Evolutionary conservation across 2,113 vertebrate species (phyloP).

Genomic region (Mormyrus iriodes): DNA sequence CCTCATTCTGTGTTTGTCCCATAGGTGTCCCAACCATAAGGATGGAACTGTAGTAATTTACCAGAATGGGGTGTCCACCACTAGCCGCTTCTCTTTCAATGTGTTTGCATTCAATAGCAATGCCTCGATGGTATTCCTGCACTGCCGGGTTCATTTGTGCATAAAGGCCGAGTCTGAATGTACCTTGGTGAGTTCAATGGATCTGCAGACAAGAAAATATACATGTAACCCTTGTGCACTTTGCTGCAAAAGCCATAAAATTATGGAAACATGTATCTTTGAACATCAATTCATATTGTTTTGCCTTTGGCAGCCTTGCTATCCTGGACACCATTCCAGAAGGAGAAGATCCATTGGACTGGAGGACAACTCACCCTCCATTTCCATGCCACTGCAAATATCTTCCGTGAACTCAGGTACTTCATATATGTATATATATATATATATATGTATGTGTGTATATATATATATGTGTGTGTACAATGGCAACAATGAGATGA

Average conservation of each 20-base stretch:
- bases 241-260: not conserved
- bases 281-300: not conserved
- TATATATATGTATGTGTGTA: no score
- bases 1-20: constrained; percentile 2
- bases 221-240: not conserved
- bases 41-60: constrained; percentile 48
- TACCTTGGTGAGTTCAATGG: constrained; percentile 35
- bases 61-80: constrained; percentile 49
- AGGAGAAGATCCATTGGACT: not conserved
- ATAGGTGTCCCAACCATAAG: constrained; percentile 51
- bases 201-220: not conserved
- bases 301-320: constrained; percentile 40
- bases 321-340: constrained; percentile 14
- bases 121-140: constrained; percentile 44
- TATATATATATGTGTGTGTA: not conserved
- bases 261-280: not conserved
- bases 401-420: not conserved
- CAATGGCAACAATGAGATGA: no score
- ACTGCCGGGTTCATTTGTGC: constrained; percentile 57
- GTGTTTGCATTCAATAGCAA: constrained; percentile 49
- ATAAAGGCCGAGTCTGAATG: constrained; percentile 40
- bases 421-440: no score
- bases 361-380: not conserved
- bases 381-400: not conserved
- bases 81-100: constrained; percentile 54